Evolutionary conservation across 2,113 vertebrate genomes (phyloP), one percentile per base, ranked within the genome.

Genomic region (Saccopteryx leptura): DNA sequence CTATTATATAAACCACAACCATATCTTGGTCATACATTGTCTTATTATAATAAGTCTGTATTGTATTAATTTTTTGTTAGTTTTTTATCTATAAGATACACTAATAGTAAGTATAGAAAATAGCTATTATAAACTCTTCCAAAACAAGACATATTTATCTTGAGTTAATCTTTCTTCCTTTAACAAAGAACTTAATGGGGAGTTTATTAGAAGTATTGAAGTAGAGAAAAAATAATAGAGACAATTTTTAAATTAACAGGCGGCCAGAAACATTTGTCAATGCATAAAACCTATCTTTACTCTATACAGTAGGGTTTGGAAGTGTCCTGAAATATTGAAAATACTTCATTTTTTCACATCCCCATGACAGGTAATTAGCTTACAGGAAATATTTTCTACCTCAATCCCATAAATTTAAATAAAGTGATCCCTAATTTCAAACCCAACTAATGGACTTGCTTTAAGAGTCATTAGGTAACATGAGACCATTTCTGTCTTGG

Each of bases 161-260:
- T 91, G 58, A 92, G 28, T 85, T 88, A 83, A 86, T 90, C 39
- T 95, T 93, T 93, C 69, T 96, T 83, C 24, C 24, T 81, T 92
- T 95, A 79, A 65, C 17, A 46, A 65, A 65, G 12, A 88, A 80
- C 19, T 88, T 96, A 93, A 68, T 82, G n/a, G 31, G 46, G 17
- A 92, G 39, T 90, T 90, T 92, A 76, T 95, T 96, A 3, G 61
- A 91, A 95, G 7, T 78, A 78, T 54, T 88, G 31, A 65, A 79
- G 21, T 28, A 84, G 26, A 39, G 26, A 88, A 61, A 76, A 84
- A 90, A 68, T n/a, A 84, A 63, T 23, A 75, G 23, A 72, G 28
- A 33, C 28, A 76, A 78, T 31, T 78, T 88, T 69, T 58, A 89
- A 92, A 83, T 75, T 86, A 92, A 79, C 14, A 96, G 4, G 31